Base-by-base conservation (phyloP, 2,113 vertebrate species). In the Chloropsis cyanopogon region DNA sequence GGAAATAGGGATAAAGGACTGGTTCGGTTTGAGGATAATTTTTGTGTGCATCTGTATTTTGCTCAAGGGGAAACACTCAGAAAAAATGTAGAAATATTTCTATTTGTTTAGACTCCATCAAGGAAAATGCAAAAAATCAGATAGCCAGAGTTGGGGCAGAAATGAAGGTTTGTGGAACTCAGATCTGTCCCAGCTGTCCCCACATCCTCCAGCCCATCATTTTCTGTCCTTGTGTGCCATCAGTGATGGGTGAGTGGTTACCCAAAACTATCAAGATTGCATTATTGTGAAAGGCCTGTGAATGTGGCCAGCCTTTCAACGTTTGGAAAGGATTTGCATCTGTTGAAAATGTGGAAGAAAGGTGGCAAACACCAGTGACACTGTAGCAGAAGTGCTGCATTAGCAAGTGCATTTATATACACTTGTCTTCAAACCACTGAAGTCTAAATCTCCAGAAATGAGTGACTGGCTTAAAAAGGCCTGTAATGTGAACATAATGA, bases 391-490 rank as follows among this genome's bases (percentile, higher is more conserved):
- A 72, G 11, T 68, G 11, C 52, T 82, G 12, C 28, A 46, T 77
- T 78, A 77, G 53, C 70, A 85, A 87, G 7, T 46, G 41, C 57
- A 39, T 61, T 82, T 88, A 41, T 61, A 50, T 16, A 42, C 42
- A 49, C 41, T 90, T 69, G 42, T 82, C 81, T 88, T 84, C 60
- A 78, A 72, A 64, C 6, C 19, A 41, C 47, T 78, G 81, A 71
- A 91, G 37, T n/a, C 73, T 82, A 35, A 85, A 54, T 68, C 66
- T 86, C 54, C 35, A 76, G 61, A 64, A 94, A 61, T 50, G 57
- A 93, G 61, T 37, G 75, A 65, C 21, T 91, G n/a, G 53, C 46
- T 85, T 95, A 63, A 82, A 82, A 88, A 92, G 53, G 19, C 28
- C 61, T 72, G 37, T 52, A 79, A 89, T 75, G 73, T 88, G 77